These are phyloP conservation scores for Phrynocephalus forsythii DNA, from an alignment of 2,797 vertebrate genomes.

Conservation along the genomic window DNA sequence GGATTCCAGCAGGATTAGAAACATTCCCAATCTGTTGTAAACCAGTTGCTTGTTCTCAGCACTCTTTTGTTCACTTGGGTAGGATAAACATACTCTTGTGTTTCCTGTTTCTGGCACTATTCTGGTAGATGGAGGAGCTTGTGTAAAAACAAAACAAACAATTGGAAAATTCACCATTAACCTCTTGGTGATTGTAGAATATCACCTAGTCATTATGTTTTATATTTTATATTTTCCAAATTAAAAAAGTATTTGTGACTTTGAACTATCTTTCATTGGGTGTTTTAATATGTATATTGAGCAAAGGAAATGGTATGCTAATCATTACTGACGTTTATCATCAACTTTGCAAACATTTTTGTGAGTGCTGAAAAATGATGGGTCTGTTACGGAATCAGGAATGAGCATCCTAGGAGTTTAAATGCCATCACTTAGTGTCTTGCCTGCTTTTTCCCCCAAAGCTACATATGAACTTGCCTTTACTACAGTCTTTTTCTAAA, in stretches of 20 bases:
- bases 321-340: neutral
- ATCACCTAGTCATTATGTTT: slow-evolving; percentile 22
- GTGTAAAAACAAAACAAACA: slow-evolving; percentile 57
- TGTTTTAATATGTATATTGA: neutral
- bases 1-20: slow-evolving; percentile 81
- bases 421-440: slow-evolving; percentile 3
- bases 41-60: slow-evolving; percentile 86
- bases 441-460: neutral
- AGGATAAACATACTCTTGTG: slow-evolving; percentile 96
- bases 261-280: neutral
- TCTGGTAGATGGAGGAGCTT: slow-evolving; percentile 73
- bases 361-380: neutral
- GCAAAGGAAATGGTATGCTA: slow-evolving; percentile 26
- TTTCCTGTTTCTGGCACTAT: slow-evolving; percentile 95
- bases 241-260: slow-evolving; percentile 6
- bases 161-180: slow-evolving; percentile 74
- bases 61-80: slow-evolving; percentile 95
- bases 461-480: neutral
- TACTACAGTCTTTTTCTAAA: neutral
- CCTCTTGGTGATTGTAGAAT: slow-evolving; percentile 63
- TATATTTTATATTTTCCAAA: slow-evolving; percentile 40
- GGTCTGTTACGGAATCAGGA: neutral
- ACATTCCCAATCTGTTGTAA: slow-evolving; percentile 81
- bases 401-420: neutral
- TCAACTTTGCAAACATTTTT: neutral